phyloP scores from a whole-genome alignment of 2,888 invertebrate genomes.

The Parnassius mnemosyne region DNA sequence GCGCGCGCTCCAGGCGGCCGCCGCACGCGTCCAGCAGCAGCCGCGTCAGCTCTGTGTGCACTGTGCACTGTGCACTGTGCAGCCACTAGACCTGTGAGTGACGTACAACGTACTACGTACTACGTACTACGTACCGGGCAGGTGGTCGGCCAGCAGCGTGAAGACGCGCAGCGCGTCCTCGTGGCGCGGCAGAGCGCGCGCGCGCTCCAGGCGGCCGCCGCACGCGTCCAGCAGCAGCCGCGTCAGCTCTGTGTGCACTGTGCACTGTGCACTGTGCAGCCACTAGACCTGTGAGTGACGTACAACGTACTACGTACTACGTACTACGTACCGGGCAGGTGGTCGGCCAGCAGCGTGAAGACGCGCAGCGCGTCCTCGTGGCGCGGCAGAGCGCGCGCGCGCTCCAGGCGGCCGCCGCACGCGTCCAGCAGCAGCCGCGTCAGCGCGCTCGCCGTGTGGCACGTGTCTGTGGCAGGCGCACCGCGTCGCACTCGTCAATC shows the following conservation, averaged over 20 bases:
- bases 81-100: too few relatives aligned
- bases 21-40: too few relatives aligned
- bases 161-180: too few relatives aligned
- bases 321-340: conserved; percentile 29
- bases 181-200: conserved; percentile 34
- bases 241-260: background rate
- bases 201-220: conserved; percentile 78
- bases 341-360: too few relatives aligned
- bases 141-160: too few relatives aligned
- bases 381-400: conserved; percentile 41
- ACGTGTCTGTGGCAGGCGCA: conserved; percentile 83
- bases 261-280: background rate
- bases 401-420: conserved; percentile 79
- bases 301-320: conserved; percentile 30
- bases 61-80: too few relatives aligned
- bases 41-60: too few relatives aligned
- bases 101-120: too few relatives aligned
- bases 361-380: too few relatives aligned
- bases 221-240: conserved; percentile 87
- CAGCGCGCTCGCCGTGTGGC: conserved; percentile 92
- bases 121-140: too few relatives aligned
- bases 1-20: too few relatives aligned
- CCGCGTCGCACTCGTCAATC: background rate
- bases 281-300: background rate
- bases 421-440: conserved; percentile 91